These are phyloP conservation scores for Melieria crassipennis DNA, from an alignment of 2,888 invertebrate genomes.

Conservation along the genomic window DNA sequence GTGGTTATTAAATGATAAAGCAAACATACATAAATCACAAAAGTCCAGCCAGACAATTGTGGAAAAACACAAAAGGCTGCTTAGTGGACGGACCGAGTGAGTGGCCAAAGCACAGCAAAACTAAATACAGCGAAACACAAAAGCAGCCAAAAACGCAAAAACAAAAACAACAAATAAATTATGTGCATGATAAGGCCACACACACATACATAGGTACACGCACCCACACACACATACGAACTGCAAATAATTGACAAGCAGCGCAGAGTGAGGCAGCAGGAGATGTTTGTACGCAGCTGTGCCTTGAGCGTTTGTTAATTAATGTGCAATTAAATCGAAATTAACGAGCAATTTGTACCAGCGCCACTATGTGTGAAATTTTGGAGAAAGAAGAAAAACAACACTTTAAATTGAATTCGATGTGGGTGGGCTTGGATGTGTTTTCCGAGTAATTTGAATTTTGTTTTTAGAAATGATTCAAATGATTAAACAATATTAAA, in stretches of 20 bases:
- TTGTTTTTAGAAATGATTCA: too few relatives aligned
- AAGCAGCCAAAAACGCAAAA: background rate
- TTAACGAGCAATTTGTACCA: slow-evolving; percentile 19
- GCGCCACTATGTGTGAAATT: background rate
- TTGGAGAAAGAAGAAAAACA: too few relatives aligned
- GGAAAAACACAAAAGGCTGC: too few relatives aligned
- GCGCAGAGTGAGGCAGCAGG: background rate
- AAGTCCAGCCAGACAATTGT: background rate
- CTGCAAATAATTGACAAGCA: background rate
- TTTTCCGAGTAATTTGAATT: too few relatives aligned
- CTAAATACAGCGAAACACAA: background rate
- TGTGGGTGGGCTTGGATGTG: too few relatives aligned
- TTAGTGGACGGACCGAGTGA: background rate
- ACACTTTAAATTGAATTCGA: too few relatives aligned
- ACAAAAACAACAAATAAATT: background rate
- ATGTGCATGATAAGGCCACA: slow-evolving; percentile 1
- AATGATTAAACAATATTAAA: too few relatives aligned
- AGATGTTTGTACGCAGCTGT: slow-evolving; percentile 1
- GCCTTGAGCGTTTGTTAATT: slow-evolving; percentile 21
- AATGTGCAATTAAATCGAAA: slow-evolving; percentile 24
- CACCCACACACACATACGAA: background rate
- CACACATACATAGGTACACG: background rate
- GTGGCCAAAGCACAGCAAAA: background rate
- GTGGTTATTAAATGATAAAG: background rate
- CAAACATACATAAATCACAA: background rate